Evolutionary conservation across 2,888 invertebrate species (phyloP).

Genomic region (Melanchra persicariae): DNA sequence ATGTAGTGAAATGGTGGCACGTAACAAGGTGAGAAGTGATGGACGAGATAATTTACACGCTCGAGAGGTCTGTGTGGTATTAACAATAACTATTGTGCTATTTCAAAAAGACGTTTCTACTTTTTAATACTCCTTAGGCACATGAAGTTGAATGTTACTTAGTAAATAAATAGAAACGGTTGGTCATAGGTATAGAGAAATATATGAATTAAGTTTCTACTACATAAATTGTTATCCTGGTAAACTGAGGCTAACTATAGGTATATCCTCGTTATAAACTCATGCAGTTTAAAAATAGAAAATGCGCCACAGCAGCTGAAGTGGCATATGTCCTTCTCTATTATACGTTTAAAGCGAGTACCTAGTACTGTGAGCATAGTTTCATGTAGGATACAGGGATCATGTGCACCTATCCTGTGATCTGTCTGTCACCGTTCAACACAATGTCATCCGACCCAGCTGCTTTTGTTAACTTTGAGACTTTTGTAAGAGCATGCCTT

Average conservation of each 20-base stretch:
- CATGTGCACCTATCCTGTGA: constrained; percentile 2
- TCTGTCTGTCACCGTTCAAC: background rate
- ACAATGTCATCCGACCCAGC: background rate
- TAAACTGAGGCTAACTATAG: background rate
- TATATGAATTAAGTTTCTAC: background rate
- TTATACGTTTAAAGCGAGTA: background rate
- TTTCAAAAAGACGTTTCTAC: constrained; percentile 21
- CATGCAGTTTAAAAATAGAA: constrained; percentile 20
- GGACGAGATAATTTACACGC: constrained; percentile 45
- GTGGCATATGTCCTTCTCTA: background rate
- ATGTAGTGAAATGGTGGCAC: constrained; percentile 55
- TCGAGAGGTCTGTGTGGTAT: constrained; percentile 5
- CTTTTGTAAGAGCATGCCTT: background rate
- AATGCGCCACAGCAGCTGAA: background rate
- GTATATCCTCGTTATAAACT: background rate
- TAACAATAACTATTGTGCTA: constrained; percentile 27
- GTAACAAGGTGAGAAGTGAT: constrained; percentile 49
- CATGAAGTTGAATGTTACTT: background rate
- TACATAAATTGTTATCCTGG: background rate
- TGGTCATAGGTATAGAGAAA: too few species aligned
- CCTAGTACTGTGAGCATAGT: background rate
- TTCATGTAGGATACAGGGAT: too few species aligned
- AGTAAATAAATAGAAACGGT: background rate
- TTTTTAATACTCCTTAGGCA: constrained; percentile 5
- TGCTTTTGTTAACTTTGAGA: background rate